Evolutionary conservation across 2,888 invertebrate genomes (phyloP), one percentile per base, ranked within the genome.

Genomic region (Drosophila borborema): DNA sequence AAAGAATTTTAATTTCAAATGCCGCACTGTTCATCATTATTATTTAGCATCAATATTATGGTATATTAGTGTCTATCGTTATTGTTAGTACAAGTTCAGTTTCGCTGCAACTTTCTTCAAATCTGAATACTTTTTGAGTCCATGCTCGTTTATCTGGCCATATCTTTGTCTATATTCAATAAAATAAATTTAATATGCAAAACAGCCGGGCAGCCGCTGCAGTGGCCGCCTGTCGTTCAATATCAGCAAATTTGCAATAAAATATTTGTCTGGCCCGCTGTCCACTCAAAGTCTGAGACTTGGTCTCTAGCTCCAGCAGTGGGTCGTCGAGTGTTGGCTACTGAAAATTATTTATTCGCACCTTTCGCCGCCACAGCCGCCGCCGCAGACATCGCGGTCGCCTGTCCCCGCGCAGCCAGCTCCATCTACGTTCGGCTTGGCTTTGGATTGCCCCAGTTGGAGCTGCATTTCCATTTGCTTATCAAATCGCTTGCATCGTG

Each of bases 121-220:
- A 41, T 56, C 18, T 43, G 28, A 60, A 53, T 70, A 78, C 65
- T 78, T 70, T 18, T 66, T 65, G 23, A 46, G 56, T n/a, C 73
- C 45, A 40, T 46, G 54, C 78, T 80, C 86, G 80, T 51, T 55
- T 81, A 81, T 84, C 78, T 72, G 58, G 31, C 54, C 64, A 85
- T 81, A 67, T 86, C 80, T 77, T 61, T 77, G 72, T 65, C 72
- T 77, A 74, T 82, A 82, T 89, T 89, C 86, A 86, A 86, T 86
- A 89, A 85, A 87, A 87, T 89, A 87, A 87, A 87, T 89, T 82
- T 85, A 89, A 89, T 81, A 90, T 81, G 86, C 81, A 85, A 86
- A 88, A 80, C 81, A 85, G 75, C 71, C 80, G 71, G 74, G 63
- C 79, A 76, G 74, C 61, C 63, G 80, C 66, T 38, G 74, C 77